Base-by-base conservation (phyloP, 2,888 invertebrate genomes). In the Branchinecta sandiegonensis region DNA sequence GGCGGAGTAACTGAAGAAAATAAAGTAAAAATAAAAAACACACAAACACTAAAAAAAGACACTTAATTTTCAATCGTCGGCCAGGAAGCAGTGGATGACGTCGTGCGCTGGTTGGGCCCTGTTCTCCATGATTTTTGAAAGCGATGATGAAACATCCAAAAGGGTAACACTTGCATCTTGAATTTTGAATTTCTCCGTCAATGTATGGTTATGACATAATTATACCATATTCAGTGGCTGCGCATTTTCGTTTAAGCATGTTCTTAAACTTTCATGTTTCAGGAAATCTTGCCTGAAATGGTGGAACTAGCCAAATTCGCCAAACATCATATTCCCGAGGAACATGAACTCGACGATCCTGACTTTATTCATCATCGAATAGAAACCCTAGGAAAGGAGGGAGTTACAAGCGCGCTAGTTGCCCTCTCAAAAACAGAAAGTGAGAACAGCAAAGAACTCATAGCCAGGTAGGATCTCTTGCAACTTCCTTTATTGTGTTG, bases 291-390 rank as follows among this genome's bases (percentile, higher is more conserved):
- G 74, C 95, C 96, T 5, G 99, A 99, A 81, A 89, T 99, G 90
- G 77, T 96, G 17, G 95, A 99, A 78, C 80, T 99, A 72, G 99
- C 99, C 0, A 95, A 97, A 80, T 99, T 96, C 80, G 93, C 99
- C 2, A 99, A 99, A 79, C 96, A 97, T 76, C 99, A 99, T 78
- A 90, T 99, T 72, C 99, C 99, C 4, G 94, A 97, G 78, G 92
- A 93, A 74, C 95, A 96, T 79, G 91, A 91, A 76, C 77, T 91
- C 67, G 94, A 95, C 77, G 90, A 91, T 76, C 84, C 85, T 0
- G 94, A 94, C 77, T 95, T 90, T 77, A 82, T 94, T 0, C 84
- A 85, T 37, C 89, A 90, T 76, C 84, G 96, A 71, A 76, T 83
- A 17, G 77, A 77, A 70, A 77, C 86, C 50, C 78, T 99, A 71